phyloP scores from a whole-genome alignment of 2,888 invertebrate genomes.

The Steinernema carpocapsae region DNA sequence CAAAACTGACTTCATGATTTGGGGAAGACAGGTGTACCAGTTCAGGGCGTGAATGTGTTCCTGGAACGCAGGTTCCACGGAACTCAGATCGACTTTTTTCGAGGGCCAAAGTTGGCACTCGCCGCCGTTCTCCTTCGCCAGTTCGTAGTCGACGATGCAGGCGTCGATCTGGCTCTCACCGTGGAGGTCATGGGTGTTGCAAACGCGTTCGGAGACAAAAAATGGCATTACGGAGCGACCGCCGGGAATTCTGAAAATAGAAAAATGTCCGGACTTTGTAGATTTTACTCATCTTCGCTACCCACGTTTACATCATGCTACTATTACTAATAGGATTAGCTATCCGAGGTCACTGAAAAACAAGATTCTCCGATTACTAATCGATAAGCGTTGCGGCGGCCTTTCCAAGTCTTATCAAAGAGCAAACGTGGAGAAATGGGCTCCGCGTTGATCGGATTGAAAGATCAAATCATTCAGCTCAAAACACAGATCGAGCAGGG shows the following conservation, averaged over 20 bases:
- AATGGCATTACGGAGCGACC: conserved; percentile 65
- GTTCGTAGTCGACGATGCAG: conserved; percentile 63
- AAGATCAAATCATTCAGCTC: background rate
- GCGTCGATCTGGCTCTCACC: conserved; percentile 62
- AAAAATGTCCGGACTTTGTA: background rate
- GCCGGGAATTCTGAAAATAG: conserved; percentile 56
- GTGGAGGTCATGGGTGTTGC: conserved; percentile 56
- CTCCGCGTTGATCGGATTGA: background rate
- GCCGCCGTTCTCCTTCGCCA: conserved; percentile 58
- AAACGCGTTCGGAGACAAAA: conserved; percentile 66
- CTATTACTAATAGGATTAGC: too few species aligned
- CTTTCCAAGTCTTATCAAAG: background rate
- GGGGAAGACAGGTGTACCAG: conserved; percentile 66
- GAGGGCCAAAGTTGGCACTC: conserved; percentile 66
- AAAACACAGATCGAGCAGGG: too few species aligned
- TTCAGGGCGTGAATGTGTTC: conserved; percentile 56
- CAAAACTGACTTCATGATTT: conserved; percentile 52
- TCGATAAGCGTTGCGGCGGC: background rate
- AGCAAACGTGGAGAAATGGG: background rate
- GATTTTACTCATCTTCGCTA: too few species aligned
- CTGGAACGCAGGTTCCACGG: conserved; percentile 62
- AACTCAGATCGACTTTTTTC: conserved; percentile 55
- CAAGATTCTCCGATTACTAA: background rate
- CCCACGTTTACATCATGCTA: too few species aligned
- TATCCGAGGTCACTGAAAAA: too few species aligned